phyloP scores from a whole-genome alignment of 2,888 invertebrate species.

The Stenotaenia linearis region DNA sequence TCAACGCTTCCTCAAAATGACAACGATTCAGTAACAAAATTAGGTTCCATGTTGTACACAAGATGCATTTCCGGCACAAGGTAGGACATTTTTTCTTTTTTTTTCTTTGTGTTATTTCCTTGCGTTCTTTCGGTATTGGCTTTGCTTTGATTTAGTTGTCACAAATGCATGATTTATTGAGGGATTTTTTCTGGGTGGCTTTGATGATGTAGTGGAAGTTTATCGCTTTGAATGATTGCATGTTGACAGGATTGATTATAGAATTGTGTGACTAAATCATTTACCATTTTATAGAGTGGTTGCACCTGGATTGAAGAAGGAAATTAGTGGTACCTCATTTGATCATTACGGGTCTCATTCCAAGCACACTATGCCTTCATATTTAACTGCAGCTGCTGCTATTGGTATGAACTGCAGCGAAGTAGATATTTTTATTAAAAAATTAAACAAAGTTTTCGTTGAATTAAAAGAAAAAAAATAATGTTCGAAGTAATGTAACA shows the following conservation, averaged over 20 bases:
- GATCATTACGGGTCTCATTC: constrained; percentile 65
- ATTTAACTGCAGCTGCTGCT: constrained; percentile 68
- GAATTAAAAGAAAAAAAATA: constrained; percentile 41
- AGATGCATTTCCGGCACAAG: constrained; percentile 59
- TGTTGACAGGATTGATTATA: neutral
- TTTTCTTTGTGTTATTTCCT: neutral
- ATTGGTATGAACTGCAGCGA: constrained; percentile 62
- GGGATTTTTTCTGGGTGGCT: too few relatives aligned
- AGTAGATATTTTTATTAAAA: constrained; percentile 62
- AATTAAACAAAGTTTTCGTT: constrained; percentile 57
- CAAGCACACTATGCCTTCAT: constrained; percentile 56
- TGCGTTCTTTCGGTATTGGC: neutral
- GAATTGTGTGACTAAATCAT: neutral
- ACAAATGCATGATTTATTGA: neutral
- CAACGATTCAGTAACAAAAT: constrained; percentile 50
- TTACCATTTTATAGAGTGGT: constrained; percentile 38
- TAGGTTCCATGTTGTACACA: constrained; percentile 67
- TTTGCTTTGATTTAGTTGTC: neutral
- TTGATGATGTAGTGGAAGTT: neutral
- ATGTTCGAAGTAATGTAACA: neutral
- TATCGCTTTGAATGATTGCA: neutral
- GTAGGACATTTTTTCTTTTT: constrained; percentile 43
- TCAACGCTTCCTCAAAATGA: neutral
- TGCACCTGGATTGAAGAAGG: constrained; percentile 40
- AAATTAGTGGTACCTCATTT: constrained; percentile 42